These are phyloP conservation scores for Lucilia cuprina DNA, from an alignment of 1,140 invertebrate genomes.

Conservation along the genomic window DNA sequence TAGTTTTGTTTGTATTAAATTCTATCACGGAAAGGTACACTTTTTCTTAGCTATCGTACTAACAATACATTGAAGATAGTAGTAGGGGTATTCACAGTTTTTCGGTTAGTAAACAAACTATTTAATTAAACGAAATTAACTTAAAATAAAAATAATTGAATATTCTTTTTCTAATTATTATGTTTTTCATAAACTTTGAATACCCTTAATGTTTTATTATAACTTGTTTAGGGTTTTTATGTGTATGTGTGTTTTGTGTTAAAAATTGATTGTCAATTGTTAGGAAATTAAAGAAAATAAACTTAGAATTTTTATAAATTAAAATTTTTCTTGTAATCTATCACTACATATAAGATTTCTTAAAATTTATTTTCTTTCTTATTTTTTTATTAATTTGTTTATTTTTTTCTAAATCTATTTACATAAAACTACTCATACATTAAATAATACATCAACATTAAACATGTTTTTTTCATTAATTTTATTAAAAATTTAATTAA, in stretches of 20 bases:
- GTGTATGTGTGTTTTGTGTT: background rate
- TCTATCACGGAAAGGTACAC: constrained; percentile 10
- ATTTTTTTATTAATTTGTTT: background rate
- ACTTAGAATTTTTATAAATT: background rate
- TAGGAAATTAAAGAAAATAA: background rate
- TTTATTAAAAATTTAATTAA: background rate
- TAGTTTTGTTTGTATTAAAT: background rate
- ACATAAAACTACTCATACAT: constrained; percentile 19
- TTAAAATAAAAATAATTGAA: background rate
- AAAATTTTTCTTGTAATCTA: background rate
- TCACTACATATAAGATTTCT: background rate
- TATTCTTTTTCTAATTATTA: background rate
- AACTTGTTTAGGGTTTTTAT: background rate
- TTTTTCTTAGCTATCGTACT: background rate
- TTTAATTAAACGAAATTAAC: background rate
- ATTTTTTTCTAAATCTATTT: constrained; percentile 22
- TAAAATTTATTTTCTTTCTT: background rate
- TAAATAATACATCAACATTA: background rate
- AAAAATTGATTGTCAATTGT: constrained; percentile 25
- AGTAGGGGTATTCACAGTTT: background rate
- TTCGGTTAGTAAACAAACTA: background rate
- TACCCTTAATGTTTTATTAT: background rate
- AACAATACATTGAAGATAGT: background rate
- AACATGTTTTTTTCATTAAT: background rate
- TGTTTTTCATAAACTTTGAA: background rate